phyloP scores from a whole-genome alignment of 2,888 invertebrate genomes.

The Plagiodera versicolora region DNA sequence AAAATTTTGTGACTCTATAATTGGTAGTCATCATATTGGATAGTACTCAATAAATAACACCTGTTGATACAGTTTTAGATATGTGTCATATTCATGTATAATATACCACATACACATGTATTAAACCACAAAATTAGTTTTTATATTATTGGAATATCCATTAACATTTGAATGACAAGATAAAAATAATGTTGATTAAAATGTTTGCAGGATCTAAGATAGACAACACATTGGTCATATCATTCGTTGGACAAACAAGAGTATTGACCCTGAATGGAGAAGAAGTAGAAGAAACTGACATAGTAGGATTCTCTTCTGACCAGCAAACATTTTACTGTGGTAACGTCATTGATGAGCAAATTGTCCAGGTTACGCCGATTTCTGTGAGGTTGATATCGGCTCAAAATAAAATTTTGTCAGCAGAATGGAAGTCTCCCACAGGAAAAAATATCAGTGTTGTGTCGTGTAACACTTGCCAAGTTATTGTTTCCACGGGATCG shows the following conservation, averaged over 20 bases:
- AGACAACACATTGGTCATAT: conserved; percentile 90
- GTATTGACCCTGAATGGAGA: conserved; percentile 89
- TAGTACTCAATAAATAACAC: too few relatives aligned
- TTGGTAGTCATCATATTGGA: too few relatives aligned
- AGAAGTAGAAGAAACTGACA: conserved; percentile 97
- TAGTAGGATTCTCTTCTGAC: conserved; percentile 87
- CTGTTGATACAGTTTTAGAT: too few relatives aligned
- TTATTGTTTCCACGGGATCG: conserved; percentile 85
- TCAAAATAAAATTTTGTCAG: conserved; percentile 65
- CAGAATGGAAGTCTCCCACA: conserved; percentile 72
- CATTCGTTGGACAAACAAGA: conserved; percentile 96
- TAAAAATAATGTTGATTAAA: too few relatives aligned
- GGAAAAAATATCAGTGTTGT: conserved; percentile 85
- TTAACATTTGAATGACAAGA: too few relatives aligned
- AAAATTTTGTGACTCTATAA: too few relatives aligned
- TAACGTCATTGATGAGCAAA: conserved; percentile 82
- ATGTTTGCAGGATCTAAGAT: conserved; percentile 39
- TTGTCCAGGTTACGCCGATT: conserved; percentile 65
- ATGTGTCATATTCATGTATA: too few relatives aligned
- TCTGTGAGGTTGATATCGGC: conserved; percentile 73
- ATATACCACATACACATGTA: too few relatives aligned
- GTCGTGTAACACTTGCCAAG: conserved; percentile 75
- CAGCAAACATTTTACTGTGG: conserved; percentile 94
- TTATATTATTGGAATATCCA: too few relatives aligned
- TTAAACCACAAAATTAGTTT: too few relatives aligned